Base-by-base conservation (phyloP, 2,888 invertebrate species). In the Chirona hameri region DNA sequence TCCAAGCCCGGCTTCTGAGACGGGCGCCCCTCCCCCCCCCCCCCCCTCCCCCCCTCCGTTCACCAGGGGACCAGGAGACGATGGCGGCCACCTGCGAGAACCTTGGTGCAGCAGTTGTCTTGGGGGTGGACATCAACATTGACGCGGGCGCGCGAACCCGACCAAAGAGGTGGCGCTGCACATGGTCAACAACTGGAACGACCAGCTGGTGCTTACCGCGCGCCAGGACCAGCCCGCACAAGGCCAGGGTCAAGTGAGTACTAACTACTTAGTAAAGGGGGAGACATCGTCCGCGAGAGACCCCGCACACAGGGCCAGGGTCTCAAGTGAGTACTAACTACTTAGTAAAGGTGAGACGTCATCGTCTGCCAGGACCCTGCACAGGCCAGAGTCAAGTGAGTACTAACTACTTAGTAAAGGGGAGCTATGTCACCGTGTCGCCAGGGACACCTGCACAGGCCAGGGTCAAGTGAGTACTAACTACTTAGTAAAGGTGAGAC, bases 111-210 rank as follows among this genome's bases (percentile, higher is more conserved):
- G 27, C n/a, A 52, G 48, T 79, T 48, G n/a, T n/a, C 18, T 52
- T 79, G 14, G 24, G 27, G 15, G 48, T 79, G 14, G 79, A 79
- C 14, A 10, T 79, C 27, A 79, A 27, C 29, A 46, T 79, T 27
- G 48, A 46, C 48, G 12, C 27, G 27, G 79, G 27, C 27, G n/a
- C 79, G 79, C 52, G 52, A 46, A 52, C 79, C 79, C 0, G 79
- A 79, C 79, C 14, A 79, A 52, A n/a, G 79, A 52, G 79, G 24
- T 79, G 79, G 79, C 79, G 27, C 79, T 79, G 79, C 79, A 79
- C 79, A 79, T 79, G 79, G 52, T 79, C 48, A 79, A 79, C 79
- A 79, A 79, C 79, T 79, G 52, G 48, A 79, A 52, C 79, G 79
- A 79, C 52, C n/a, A 79, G 79, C 52, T 79, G 48, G n/a, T 79